These are phyloP conservation scores for Chloroceryle amazona DNA, from an alignment of 2,797 vertebrate genomes.

Conservation along the genomic window DNA sequence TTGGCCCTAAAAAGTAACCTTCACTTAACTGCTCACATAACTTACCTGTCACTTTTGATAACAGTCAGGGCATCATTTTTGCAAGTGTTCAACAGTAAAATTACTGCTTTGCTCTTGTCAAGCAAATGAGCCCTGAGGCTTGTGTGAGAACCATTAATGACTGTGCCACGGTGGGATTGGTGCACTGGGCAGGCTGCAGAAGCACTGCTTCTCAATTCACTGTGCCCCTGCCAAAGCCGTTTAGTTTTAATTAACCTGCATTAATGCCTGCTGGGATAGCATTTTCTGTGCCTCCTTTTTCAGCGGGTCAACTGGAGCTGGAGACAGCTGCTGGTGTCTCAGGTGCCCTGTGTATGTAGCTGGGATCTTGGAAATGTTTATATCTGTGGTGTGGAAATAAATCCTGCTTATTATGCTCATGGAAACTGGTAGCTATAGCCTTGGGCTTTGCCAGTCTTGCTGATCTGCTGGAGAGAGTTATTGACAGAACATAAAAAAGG, in stretches of 20 bases:
- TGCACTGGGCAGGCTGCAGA: conserved; percentile 47
- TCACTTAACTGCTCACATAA: conserved; percentile 75
- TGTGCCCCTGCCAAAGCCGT: conserved; percentile 35
- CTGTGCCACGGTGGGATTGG: conserved; percentile 29
- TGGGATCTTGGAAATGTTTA: conserved; percentile 50
- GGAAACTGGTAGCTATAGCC: conserved; percentile 20
- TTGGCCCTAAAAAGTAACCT: conserved; percentile 71
- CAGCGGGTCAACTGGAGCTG: conserved; percentile 41
- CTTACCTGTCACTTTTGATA: conserved; percentile 73
- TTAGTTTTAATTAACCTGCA: conserved; percentile 77
- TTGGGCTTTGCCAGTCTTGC: conserved; percentile 37
- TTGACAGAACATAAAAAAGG: conserved; percentile 18
- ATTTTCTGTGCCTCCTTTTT: conserved; percentile 36
- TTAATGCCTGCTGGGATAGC: conserved; percentile 52
- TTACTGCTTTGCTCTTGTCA: conserved; percentile 72
- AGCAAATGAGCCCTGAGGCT: conserved; percentile 67
- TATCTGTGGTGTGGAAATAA: conserved; percentile 54
- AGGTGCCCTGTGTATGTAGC: conserved; percentile 32
- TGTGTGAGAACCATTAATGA: conserved; percentile 48
- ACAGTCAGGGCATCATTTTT: conserved; percentile 69
- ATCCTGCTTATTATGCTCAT: conserved; percentile 42
- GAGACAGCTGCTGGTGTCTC: conserved; percentile 57
- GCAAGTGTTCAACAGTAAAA: conserved; percentile 75
- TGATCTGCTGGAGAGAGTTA: conserved; percentile 60
- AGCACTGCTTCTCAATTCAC: neutral